Conservation (phyloP, 2,113 vertebrate species). For the Rynchops niger region DNA sequence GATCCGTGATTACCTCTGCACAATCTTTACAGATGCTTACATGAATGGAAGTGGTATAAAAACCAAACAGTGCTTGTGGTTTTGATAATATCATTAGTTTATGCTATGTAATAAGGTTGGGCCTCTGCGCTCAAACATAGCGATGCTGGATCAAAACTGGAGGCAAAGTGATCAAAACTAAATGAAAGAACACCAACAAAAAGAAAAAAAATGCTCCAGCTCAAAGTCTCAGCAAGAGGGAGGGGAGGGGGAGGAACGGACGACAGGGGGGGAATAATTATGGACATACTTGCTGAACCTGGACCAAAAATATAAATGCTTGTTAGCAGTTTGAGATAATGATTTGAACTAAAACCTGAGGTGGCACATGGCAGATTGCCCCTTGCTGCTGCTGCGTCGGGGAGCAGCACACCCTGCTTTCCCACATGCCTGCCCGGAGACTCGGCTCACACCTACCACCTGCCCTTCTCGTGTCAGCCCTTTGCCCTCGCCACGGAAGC, state of each 20-base stretch:
- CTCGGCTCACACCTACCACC: not conserved
- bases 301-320: not conserved
- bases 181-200: not conserved
- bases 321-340: not conserved
- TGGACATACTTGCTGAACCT: not conserved
- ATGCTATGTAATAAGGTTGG: not conserved
- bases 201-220: not conserved
- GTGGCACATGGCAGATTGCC: not conserved
- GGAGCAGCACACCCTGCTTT: not conserved
- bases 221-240: not conserved
- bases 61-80: not conserved
- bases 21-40: not conserved
- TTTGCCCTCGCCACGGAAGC: accelerated
- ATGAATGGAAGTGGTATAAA: not conserved
- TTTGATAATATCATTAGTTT: not conserved
- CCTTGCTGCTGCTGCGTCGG: not conserved
- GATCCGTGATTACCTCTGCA: not conserved
- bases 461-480: not conserved
- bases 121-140: not conserved
- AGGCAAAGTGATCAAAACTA: not conserved
- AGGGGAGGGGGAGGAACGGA: too few relatives aligned
- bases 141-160: not conserved
- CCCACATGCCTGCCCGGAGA: accelerated
- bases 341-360: not conserved
- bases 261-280: accelerated